A percentile compares a stretch with the other conserved stretches of the same genome.
phyloP scores from a whole-genome alignment of 2,797 vertebrate species.

The Myripristis murdjan region DNA sequence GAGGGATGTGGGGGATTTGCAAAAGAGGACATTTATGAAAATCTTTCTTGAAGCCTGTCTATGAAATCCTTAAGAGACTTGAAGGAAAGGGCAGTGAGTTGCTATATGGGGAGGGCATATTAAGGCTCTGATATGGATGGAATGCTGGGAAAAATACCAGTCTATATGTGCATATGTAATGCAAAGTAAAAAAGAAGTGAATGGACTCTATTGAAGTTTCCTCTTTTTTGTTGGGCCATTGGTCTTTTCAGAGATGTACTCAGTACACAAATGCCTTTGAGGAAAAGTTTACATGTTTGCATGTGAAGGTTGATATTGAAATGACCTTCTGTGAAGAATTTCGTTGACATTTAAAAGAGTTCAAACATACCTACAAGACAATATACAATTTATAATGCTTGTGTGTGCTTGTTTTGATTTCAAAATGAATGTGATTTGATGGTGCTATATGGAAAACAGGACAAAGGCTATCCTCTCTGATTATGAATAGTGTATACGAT shows the following conservation, averaged over 20 bases:
- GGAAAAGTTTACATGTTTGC: conserved; percentile 41
- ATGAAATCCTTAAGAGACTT: conserved; percentile 80
- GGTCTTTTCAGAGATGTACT: conserved; percentile 53
- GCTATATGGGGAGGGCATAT: conserved; percentile 71
- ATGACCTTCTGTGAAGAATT: conserved; percentile 45
- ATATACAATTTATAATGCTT: conserved; percentile 13
- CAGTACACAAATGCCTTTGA: conserved; percentile 58
- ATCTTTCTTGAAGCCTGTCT: conserved; percentile 77
- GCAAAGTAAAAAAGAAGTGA: conserved; percentile 66
- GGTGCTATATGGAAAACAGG: conserved; percentile 2
- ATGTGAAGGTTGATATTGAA: conserved; percentile 61
- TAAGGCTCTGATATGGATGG: conserved; percentile 74
- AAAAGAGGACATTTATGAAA: conserved; percentile 83
- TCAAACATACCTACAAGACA: conserved; percentile 28
- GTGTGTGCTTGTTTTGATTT: background rate
- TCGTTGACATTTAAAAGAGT: conserved; percentile 33
- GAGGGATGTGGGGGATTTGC: conserved; percentile 76
- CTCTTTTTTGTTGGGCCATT: conserved; percentile 40
- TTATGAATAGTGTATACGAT: conserved; percentile 26
- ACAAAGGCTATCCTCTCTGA: conserved; percentile 17
- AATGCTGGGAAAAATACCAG: conserved; percentile 73
- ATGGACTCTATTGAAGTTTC: conserved; percentile 62
- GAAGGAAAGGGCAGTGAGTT: conserved; percentile 80
- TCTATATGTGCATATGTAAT: conserved; percentile 85
- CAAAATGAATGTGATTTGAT: conserved; percentile 26